Base-by-base conservation (phyloP, 2,888 invertebrate species). In the Lingula anatina region DNA sequence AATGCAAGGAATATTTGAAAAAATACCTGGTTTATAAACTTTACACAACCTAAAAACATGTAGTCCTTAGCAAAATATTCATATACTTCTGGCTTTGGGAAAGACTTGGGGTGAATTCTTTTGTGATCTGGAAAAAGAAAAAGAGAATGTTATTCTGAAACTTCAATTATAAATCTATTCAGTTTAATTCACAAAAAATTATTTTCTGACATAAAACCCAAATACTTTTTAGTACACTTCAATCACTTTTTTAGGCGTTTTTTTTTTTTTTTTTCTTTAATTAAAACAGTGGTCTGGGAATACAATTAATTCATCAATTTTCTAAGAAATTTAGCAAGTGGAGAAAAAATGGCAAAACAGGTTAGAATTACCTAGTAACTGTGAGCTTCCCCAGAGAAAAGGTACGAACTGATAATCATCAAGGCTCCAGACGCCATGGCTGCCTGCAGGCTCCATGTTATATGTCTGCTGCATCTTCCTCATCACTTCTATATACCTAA, bases 341-440 rank as follows among this genome's bases (percentile, higher is more conserved):
- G 15, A 31, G 66, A 24, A 73, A 48, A 18, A 20, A 40, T 7
- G 12, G 38, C 45, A 15, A 31, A 31, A 18, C 21, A 31, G 18
- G 9, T 15, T 36, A 27, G 26, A 61, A 73, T 73, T 75, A 87
- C 89, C 86, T 52, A 93, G 82, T 20, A 99, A 82, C 73, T 99
- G 99, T 9, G 97, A 86, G 76, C 95, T 95, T n/a, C 99, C 99
- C 92, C 94, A 99, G 70, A 99, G 88, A 68, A 99, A 99, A 27
- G 97, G 96, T 37, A 97, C 83, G 80, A 99, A 99, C 76, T 99
- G 99, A 75, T 89, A 97, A 77, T 99, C 99, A 78, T 99, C 99
- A 47, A 99, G 82, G 65, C 96, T 92, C 94, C 97, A 99, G 9
- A 97, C 99, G 1, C 99, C 99, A 68, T 97, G 96, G 75, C 95